phyloP scores from a whole-genome alignment of 1,140 invertebrate genomes.

The Aradophagus sp. region DNA sequence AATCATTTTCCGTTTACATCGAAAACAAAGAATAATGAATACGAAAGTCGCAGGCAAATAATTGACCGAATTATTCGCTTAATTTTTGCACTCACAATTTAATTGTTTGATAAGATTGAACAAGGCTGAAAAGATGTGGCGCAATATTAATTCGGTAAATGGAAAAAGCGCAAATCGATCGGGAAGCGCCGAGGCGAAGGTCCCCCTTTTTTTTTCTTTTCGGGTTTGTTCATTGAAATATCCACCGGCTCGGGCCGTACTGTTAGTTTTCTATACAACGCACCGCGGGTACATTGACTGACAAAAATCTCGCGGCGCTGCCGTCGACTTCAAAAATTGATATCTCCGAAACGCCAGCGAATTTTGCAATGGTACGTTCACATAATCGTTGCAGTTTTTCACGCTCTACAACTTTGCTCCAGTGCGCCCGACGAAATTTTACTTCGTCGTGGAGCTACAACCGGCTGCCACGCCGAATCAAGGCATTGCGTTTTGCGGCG shows the following conservation, averaged over 20 bases:
- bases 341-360: constrained; percentile 52
- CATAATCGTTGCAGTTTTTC: constrained; percentile 65
- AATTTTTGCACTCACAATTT: too few species aligned
- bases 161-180: too few species aligned
- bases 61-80: too few species aligned
- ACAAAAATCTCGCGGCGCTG: constrained; percentile 25
- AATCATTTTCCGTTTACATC: too few species aligned
- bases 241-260: constrained; percentile 19
- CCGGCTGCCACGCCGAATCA: constrained; percentile 1
- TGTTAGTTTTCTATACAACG: constrained; percentile 62
- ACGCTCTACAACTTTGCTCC: constrained; percentile 53
- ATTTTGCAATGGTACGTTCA: constrained; percentile 36
- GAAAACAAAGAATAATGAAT: too few species aligned
- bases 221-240: constrained; percentile 29
- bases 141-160: too few species aligned
- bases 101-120: too few species aligned
- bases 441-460: constrained; percentile 36
- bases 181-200: background rate
- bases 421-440: constrained; percentile 62
- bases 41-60: too few species aligned
- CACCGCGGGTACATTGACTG: constrained; percentile 59
- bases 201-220: constrained; percentile 1
- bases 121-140: too few species aligned
- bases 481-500: constrained; percentile 25
- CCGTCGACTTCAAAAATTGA: constrained; percentile 43